phyloP scores from a whole-genome alignment of 2,113 vertebrate genomes.

The Bubo scandiacus region DNA sequence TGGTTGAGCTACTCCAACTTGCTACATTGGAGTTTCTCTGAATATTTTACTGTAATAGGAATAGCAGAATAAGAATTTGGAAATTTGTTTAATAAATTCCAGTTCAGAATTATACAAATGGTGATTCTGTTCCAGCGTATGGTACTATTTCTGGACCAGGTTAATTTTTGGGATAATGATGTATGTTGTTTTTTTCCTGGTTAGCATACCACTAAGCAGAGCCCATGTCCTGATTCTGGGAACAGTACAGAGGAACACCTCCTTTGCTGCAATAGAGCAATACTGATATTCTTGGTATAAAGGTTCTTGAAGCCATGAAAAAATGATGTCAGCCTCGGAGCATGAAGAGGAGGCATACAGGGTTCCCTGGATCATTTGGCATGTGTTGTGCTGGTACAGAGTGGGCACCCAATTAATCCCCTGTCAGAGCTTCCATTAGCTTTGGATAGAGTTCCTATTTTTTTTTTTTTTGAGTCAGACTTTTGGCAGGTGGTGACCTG shows the following conservation, averaged over 20 bases:
- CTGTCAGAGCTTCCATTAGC: neutral
- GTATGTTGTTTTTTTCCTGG: neutral
- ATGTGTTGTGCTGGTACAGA: neutral
- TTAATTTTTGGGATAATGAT: neutral
- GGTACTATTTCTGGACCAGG: neutral
- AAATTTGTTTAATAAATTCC: neutral
- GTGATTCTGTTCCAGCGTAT: neutral
- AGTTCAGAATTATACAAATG: neutral
- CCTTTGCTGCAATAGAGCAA: neutral
- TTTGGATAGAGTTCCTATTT: neutral
- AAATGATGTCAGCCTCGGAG: neutral
- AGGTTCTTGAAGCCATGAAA: neutral
- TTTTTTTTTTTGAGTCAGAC: neutral
- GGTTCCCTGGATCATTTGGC: neutral
- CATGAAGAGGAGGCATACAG: neutral
- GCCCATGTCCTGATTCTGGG: accelerated
- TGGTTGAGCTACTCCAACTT: neutral
- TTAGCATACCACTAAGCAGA: neutral
- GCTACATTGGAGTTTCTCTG: neutral
- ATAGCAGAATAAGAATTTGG: neutral
- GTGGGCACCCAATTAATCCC: neutral
- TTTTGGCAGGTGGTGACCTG: neutral
- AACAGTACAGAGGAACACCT: neutral
- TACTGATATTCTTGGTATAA: neutral
- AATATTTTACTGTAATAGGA: neutral